A percentile compares a stretch with the other conserved stretches of the same genome.
Evolutionary conservation across 2,888 invertebrate species (phyloP).

Genomic region (Buathra laborator): DNA sequence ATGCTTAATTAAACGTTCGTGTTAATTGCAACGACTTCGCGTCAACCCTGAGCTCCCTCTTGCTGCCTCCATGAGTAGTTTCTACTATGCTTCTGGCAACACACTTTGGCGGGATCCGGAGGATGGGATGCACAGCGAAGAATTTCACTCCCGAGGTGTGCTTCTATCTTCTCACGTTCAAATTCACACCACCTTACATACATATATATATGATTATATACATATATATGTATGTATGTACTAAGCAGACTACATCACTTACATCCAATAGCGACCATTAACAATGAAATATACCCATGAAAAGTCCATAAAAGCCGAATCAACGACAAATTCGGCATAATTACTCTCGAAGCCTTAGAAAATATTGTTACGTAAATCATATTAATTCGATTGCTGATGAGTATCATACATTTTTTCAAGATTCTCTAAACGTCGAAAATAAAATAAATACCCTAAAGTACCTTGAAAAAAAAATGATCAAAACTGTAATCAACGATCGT

Average conservation of each 20-base stretch:
- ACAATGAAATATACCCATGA: conserved; percentile 3
- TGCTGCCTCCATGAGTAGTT: conserved; percentile 67
- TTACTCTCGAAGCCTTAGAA: background rate
- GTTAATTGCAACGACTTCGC: conserved; percentile 82
- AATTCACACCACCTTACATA: conserved; percentile 35
- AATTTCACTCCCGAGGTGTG: conserved; percentile 49
- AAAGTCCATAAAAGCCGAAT: background rate
- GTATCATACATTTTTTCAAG: background rate
- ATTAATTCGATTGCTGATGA: background rate
- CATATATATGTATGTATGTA: conserved; percentile 6
- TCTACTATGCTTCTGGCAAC: conserved; percentile 44
- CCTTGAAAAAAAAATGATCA: background rate
- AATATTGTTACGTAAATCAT: background rate
- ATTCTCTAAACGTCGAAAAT: background rate
- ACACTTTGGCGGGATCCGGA: conserved; percentile 31
- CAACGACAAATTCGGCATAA: background rate
- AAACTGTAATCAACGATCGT: background rate
- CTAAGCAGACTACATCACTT: conserved; percentile 11
- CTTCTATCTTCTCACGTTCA: conserved; percentile 48
- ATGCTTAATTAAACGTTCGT: conserved; percentile 83
- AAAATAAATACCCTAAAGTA: background rate
- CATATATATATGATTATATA: conserved; percentile 37
- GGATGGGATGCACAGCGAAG: conserved; percentile 51
- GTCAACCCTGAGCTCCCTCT: conserved; percentile 75
- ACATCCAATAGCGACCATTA: conserved; percentile 6